A percentile compares a stretch with the other conserved stretches of the same genome.
phyloP scores from a whole-genome alignment of 2,888 invertebrate species.

The Erebia palarica region DNA sequence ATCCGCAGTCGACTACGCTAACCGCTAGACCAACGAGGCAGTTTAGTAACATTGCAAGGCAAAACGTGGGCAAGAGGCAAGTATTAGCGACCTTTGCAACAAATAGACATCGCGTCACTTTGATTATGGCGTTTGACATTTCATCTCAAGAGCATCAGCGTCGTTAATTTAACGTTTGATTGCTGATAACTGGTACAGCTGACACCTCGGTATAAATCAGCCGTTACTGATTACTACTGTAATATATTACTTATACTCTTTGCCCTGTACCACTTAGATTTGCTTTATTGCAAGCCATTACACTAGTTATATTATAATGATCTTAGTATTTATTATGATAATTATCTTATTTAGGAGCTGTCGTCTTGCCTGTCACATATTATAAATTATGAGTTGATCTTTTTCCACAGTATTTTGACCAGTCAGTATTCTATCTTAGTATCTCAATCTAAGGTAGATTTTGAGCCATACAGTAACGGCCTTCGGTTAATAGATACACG shows the following conservation, averaged over 20 bases:
- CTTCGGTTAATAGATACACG: too few species aligned
- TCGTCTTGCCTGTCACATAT: too few species aligned
- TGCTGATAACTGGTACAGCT: constrained; percentile 37
- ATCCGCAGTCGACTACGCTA: too few species aligned
- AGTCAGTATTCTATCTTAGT: too few species aligned
- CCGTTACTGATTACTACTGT: constrained; percentile 14
- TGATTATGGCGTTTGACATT: constrained; percentile 24
- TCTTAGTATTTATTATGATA: too few species aligned
- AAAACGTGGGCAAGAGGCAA: constrained; percentile 36
- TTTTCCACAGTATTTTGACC: too few species aligned
- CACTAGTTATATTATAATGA: too few species aligned
- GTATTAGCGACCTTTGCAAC: constrained; percentile 30
- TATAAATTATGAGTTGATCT: too few species aligned
- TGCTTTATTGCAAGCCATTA: not conserved
- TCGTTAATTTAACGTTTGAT: constrained; percentile 49
- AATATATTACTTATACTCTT: not conserved
- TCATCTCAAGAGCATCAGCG: constrained; percentile 57
- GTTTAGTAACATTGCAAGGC: constrained; percentile 37
- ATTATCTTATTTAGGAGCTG: too few species aligned
- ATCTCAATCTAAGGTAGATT: too few species aligned
- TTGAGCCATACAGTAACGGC: too few species aligned
- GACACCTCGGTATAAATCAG: constrained; percentile 35
- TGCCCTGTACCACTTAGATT: not conserved
- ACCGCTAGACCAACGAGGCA: too few species aligned
- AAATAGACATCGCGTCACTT: constrained; percentile 24